Evolutionary conservation across 2,113 vertebrate species (phyloP).

Genomic region (Aldabrachelys gigantea): DNA sequence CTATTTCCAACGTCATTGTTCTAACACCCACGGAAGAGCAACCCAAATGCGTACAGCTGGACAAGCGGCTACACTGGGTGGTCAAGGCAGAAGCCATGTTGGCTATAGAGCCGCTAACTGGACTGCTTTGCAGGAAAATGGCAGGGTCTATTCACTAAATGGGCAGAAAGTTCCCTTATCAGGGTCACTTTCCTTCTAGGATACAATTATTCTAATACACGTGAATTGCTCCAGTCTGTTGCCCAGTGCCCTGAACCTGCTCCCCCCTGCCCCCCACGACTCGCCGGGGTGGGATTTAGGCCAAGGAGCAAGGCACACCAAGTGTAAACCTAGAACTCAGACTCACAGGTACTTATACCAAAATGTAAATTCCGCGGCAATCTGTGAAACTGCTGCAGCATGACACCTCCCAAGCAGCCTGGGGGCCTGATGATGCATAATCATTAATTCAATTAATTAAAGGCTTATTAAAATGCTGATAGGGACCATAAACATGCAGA

Average conservation of each 20-base stretch:
- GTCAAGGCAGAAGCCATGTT: background rate
- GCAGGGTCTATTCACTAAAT: conserved; percentile 12
- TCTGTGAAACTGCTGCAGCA: background rate
- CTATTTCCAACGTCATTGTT: background rate
- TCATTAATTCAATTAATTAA: background rate
- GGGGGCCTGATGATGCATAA: background rate
- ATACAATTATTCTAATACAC: background rate
- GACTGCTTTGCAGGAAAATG: background rate
- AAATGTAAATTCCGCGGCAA: background rate
- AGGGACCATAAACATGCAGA: background rate
- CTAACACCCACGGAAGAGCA: background rate
- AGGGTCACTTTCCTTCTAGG: background rate
- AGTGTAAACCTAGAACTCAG: background rate
- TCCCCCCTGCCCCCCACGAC: background rate
- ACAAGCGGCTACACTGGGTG: background rate
- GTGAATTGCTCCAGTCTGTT: background rate
- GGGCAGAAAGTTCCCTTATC: background rate
- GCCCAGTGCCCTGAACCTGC: background rate
- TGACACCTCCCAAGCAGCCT: background rate
- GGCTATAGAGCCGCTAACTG: background rate
- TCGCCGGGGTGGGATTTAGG: background rate
- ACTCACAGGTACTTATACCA: background rate
- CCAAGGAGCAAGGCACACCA: background rate
- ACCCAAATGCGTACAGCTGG: too few relatives aligned
- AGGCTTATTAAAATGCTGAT: background rate